Conservation (phyloP, 2,113 vertebrate genomes). For the Lutjanus erythropterus region DNA sequence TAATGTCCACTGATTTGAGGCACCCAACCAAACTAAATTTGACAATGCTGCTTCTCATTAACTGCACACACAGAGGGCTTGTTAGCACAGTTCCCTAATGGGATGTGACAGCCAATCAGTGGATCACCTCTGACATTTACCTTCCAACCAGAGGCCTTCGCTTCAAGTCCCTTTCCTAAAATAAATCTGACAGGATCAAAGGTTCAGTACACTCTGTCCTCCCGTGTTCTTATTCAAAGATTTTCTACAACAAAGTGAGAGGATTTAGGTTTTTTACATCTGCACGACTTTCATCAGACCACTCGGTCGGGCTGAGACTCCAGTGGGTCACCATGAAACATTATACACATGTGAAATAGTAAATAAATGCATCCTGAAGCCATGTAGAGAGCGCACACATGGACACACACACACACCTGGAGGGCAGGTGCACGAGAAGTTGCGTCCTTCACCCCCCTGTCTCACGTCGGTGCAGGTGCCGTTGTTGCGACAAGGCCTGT, state of each 20-base stretch:
- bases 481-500: constrained; percentile 90
- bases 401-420: constrained; percentile 84
- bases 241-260: constrained; percentile 14
- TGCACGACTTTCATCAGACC: not conserved
- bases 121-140: constrained; percentile 47
- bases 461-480: constrained; percentile 88
- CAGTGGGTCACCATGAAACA: too few species aligned
- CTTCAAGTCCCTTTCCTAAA: constrained; percentile 30
- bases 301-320: not conserved
- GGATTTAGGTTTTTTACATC: not conserved
- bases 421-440: constrained; percentile 92
- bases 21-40: not conserved
- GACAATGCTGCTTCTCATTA: constrained; percentile 7
- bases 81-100: constrained; percentile 33
- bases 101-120: constrained; percentile 27
- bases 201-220: constrained; percentile 23
- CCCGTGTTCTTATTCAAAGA: not conserved
- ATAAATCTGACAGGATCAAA: constrained; percentile 57
- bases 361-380: not conserved
- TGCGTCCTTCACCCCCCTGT: constrained; percentile 89
- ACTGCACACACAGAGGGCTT: not conserved
- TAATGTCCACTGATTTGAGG: not conserved
- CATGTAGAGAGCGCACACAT: not conserved
- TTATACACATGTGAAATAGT: not conserved
- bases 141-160: constrained; percentile 5